Conservation (phyloP, 2,888 invertebrate species). For the Drosophila putrida region DNA sequence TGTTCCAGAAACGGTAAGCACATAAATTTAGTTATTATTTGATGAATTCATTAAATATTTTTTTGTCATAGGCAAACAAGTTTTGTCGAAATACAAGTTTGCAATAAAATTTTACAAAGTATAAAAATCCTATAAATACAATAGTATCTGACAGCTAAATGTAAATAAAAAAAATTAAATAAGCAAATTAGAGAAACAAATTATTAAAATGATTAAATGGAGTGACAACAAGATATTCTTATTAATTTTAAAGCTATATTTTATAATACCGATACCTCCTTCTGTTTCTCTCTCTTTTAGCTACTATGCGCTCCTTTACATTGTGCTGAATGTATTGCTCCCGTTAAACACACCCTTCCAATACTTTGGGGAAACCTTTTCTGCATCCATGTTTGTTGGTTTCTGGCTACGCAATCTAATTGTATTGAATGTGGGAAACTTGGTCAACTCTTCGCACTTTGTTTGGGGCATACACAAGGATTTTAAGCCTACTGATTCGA, state of each 20-base stretch:
- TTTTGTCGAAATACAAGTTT: no score
- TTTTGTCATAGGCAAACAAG: no score
- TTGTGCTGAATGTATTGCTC: constrained; percentile 88
- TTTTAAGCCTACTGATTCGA: constrained; percentile 90
- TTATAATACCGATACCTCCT: background rate
- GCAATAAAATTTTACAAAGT: no score
- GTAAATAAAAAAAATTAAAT: no score
- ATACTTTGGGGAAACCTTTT: constrained; percentile 91
- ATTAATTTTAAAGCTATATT: no score
- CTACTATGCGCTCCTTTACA: constrained; percentile 89
- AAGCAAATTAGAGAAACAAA: no score
- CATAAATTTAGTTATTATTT: background rate
- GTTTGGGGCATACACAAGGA: constrained; percentile 91
- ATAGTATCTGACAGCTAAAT: no score
- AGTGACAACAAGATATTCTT: no score
- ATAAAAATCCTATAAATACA: no score
- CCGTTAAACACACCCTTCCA: constrained; percentile 92
- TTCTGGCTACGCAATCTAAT: constrained; percentile 90
- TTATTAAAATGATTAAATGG: no score
- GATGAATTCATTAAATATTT: no score
- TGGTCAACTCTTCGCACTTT: constrained; percentile 90
- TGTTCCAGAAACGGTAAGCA: constrained; percentile 92
- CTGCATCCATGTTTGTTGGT: constrained; percentile 88
- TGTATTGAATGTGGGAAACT: constrained; percentile 89
- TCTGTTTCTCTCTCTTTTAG: constrained; percentile 85